phyloP scores from a whole-genome alignment of 2,113 vertebrate species.

The Prinia subflava region DNA sequence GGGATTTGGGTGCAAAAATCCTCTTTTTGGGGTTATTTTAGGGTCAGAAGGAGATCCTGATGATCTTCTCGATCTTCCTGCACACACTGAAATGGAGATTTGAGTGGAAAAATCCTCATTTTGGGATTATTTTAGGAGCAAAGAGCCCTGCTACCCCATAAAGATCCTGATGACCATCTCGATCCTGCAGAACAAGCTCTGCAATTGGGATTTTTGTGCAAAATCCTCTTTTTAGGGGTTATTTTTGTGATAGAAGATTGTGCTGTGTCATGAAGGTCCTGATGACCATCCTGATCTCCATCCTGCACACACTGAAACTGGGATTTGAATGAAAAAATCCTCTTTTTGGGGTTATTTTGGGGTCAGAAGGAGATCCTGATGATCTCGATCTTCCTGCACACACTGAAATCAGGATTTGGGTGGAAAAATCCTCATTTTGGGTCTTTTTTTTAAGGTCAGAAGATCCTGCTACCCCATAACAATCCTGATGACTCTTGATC shows the following conservation, averaged over 20 bases:
- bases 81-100: neutral
- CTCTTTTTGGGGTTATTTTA: neutral
- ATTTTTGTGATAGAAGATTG: too few species aligned
- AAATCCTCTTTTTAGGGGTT: too few species aligned
- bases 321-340: neutral
- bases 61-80: neutral
- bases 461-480: neutral
- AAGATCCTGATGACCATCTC: neutral
- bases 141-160: neutral
- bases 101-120: neutral
- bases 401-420: neutral
- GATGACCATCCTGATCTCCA: neutral
- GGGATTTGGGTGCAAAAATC: too few species aligned
- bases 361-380: neutral
- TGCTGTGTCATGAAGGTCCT: neutral
- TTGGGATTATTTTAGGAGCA: neutral
- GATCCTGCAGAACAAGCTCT: too few species aligned
- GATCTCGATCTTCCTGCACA: neutral
- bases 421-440: neutral
- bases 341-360: neutral
- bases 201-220: too few species aligned
- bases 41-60: neutral
- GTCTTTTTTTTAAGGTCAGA: neutral
- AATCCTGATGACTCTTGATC: fast-evolving
- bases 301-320: too few species aligned